These are phyloP conservation scores for Oxygymnocypris stewartii DNA, from an alignment of 2,113 vertebrate species.

Conservation along the genomic window DNA sequence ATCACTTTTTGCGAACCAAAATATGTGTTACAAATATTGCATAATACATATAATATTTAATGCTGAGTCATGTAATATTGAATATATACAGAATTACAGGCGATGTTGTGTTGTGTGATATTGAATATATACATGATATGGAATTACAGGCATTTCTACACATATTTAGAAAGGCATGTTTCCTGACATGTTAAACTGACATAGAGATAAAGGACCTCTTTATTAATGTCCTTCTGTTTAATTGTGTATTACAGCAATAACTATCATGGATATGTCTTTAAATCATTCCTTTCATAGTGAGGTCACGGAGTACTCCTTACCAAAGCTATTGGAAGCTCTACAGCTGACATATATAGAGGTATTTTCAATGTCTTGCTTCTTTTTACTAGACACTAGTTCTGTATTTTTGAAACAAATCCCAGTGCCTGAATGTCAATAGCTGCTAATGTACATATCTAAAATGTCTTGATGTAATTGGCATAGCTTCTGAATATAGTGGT, in stretches of 20 bases:
- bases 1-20: too few relatives aligned
- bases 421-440: not conserved
- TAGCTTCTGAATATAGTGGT: not conserved
- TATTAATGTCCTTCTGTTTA: not conserved
- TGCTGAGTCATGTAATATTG: not conserved
- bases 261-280: not conserved
- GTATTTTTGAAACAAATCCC: not conserved
- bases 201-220: not conserved
- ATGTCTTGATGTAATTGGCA: not conserved
- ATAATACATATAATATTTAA: too few relatives aligned
- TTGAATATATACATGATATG: not conserved
- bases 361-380: not conserved
- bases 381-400: not conserved
- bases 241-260: not conserved
- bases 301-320: slow-evolving; percentile 75
- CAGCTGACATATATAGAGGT: slow-evolving; percentile 75
- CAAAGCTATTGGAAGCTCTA: slow-evolving; percentile 71
- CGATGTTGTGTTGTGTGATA: not conserved
- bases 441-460: not conserved
- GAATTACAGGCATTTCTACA: not conserved
- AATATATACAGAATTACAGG: not conserved
- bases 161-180: not conserved
- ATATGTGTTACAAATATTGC: too few relatives aligned
- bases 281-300: slow-evolving; percentile 62
- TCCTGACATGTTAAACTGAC: not conserved